Conservation (phyloP, 2,113 vertebrate genomes). For the Macrotus californicus region DNA sequence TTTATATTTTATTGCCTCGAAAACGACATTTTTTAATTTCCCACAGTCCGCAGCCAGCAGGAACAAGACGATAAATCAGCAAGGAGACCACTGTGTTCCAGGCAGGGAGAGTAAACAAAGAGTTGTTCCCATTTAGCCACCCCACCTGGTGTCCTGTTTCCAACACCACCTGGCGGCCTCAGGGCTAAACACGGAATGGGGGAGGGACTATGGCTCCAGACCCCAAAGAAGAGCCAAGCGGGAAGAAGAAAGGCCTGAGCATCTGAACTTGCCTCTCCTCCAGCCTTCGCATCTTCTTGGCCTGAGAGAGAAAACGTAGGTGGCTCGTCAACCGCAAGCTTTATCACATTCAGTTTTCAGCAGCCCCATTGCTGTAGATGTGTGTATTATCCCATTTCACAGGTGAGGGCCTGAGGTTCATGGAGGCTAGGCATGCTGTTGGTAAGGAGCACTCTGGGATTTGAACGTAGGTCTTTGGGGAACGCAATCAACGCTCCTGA, state of each 20-base stretch:
- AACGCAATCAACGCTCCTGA: background rate
- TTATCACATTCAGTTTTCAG: accelerated
- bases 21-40: slow-evolving; percentile 82
- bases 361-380: background rate
- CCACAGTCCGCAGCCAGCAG: slow-evolving; percentile 66
- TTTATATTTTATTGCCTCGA: slow-evolving; percentile 81
- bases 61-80: slow-evolving; percentile 77
- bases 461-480: background rate
- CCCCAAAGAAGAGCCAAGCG: background rate
- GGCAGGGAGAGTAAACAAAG: slow-evolving; percentile 54
- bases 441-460: background rate
- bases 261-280: background rate
- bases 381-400: background rate
- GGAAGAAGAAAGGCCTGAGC: background rate
- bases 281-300: background rate
- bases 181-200: accelerated
- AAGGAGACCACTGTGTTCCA: slow-evolving; percentile 56
- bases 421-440: too few relatives aligned
- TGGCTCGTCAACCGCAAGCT: accelerated
- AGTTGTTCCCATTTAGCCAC: background rate
- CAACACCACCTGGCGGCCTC: background rate
- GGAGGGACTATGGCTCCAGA: background rate
- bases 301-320: background rate
- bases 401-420: too few relatives aligned
- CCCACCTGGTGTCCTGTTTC: background rate